Conservation (phyloP, 2,113 vertebrate genomes). For the Catharus bicknelli region DNA sequence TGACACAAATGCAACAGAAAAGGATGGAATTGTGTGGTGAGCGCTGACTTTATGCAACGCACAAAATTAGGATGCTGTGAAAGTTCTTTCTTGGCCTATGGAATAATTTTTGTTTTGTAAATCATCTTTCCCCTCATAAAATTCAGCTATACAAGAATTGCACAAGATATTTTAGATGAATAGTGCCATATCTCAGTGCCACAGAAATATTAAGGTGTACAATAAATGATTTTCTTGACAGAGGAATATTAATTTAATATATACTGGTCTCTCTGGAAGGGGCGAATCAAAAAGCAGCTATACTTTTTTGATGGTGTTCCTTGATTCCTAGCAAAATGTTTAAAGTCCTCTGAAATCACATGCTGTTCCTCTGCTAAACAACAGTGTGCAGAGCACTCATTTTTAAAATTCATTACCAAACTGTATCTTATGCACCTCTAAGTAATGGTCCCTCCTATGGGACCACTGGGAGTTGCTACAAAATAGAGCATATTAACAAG, state of each 20-base stretch:
- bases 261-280: background rate
- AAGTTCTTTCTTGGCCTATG: background rate
- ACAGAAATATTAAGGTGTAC: background rate
- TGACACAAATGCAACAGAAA: background rate
- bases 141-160: background rate
- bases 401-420: background rate
- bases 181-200: rapidly evolving
- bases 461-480: background rate
- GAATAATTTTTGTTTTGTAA: background rate
- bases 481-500: background rate
- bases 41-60: background rate
- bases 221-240: background rate
- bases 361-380: background rate
- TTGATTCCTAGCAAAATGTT: background rate
- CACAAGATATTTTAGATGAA: background rate
- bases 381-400: background rate
- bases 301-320: background rate
- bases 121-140: background rate
- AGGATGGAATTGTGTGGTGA: background rate
- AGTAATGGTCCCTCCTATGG: background rate
- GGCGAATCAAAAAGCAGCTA: background rate
- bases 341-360: background rate
- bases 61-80: background rate
- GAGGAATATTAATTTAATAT: background rate
- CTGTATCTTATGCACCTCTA: background rate